Evolutionary conservation across 2,888 invertebrate species (phyloP).

Genomic region (Unio pictorum): DNA sequence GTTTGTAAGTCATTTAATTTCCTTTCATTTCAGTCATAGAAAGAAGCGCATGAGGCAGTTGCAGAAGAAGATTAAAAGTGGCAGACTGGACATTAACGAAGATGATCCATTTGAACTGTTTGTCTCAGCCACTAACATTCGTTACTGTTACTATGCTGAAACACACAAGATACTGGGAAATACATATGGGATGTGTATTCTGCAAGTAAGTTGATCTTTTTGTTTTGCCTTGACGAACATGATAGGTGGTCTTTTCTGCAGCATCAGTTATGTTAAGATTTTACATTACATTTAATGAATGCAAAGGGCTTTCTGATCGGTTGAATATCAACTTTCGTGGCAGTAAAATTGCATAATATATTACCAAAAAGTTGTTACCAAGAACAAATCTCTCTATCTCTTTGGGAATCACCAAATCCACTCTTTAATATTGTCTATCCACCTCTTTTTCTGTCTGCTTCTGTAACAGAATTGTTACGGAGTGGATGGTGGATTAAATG

Average conservation of each 20-base stretch:
- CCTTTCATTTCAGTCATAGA: constrained; percentile 80
- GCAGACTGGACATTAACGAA: constrained; percentile 88
- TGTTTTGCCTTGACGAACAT: constrained; percentile 1
- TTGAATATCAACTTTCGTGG: no score
- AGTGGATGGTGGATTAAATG: no score
- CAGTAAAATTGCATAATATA: no score
- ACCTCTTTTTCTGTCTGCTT: no score
- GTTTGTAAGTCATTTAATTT: not conserved
- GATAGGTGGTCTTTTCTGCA: not conserved
- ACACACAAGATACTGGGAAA: constrained; percentile 98
- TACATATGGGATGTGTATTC: constrained; percentile 94
- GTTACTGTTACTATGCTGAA: constrained; percentile 97
- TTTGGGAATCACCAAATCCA: no score
- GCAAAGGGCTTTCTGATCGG: no score
- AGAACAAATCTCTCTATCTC: no score
- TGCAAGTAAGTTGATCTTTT: constrained; percentile 79
- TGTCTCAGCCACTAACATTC: constrained; percentile 94
- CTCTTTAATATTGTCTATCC: no score
- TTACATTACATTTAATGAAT: no score
- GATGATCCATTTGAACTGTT: constrained; percentile 98
- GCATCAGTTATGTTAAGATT: no score
- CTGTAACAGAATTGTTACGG: no score
- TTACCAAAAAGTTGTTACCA: no score
- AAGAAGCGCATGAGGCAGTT: constrained; percentile 91
- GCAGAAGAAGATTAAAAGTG: constrained; percentile 88